Percentiles rank a stretch among this genome's conserved stretches.
Conservation (phyloP, 1,140 invertebrate species). For the Varroa destructor region DNA sequence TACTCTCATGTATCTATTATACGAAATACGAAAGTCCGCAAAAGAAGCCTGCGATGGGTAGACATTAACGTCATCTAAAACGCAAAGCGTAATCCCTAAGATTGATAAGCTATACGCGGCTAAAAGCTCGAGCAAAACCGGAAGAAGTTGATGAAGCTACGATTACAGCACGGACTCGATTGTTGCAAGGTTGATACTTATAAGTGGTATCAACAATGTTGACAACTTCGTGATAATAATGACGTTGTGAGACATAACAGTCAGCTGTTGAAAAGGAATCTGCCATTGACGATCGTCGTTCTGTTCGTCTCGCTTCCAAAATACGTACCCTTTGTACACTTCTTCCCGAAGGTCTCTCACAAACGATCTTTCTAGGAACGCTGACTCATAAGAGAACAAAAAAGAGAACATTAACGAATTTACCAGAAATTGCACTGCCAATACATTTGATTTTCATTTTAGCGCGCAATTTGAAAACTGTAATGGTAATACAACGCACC, state of each 20-base stretch:
- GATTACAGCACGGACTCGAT: slow-evolving; percentile 4
- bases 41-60: not conserved
- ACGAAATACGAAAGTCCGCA: not conserved
- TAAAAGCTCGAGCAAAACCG: not conserved
- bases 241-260: not conserved
- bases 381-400: not conserved
- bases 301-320: slow-evolving; percentile 57
- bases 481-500: slow-evolving; percentile 43
- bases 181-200: not conserved
- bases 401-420: not conserved
- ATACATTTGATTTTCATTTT: not conserved
- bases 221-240: not conserved
- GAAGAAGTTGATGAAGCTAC: not conserved
- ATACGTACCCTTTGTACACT: not conserved
- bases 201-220: not conserved
- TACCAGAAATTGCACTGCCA: not conserved
- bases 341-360: not conserved
- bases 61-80: not conserved
- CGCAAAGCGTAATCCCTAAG: not conserved
- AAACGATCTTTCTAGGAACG: not conserved
- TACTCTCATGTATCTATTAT: not conserved
- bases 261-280: slow-evolving; percentile 64
- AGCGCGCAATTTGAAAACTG: not conserved
- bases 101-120: not conserved
- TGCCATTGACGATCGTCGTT: slow-evolving; percentile 95